Evolutionary conservation across 2,888 invertebrate species (phyloP).

Genomic region (Macrophya annulata): DNA sequence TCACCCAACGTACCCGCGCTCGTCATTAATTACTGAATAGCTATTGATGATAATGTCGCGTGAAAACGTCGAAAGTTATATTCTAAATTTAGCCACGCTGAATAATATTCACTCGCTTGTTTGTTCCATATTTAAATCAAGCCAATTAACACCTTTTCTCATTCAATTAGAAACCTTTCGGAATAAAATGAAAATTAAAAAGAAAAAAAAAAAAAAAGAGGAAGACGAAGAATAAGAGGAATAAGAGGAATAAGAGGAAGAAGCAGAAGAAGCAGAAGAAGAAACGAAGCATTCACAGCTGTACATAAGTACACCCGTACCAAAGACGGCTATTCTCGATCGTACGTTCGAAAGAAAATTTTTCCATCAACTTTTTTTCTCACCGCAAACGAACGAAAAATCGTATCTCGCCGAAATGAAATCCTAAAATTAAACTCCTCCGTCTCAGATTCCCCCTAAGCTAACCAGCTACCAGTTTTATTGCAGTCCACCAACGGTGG

Average conservation of each 20-base stretch:
- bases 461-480: conserved; percentile 47
- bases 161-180: background rate
- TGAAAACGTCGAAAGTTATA: conserved; percentile 45
- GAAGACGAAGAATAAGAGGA: too few species aligned
- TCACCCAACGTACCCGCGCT: conserved; percentile 1
- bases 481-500: conserved; percentile 39
- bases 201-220: too few species aligned
- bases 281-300: background rate
- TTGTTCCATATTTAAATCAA: conserved; percentile 46
- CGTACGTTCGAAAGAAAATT: background rate
- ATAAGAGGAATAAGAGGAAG: background rate
- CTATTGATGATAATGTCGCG: conserved; percentile 35
- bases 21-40: conserved; percentile 43
- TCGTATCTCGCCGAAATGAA: conserved; percentile 36
- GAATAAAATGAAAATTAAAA: background rate
- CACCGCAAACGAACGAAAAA: background rate
- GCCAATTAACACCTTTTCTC: conserved; percentile 6
- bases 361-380: conserved; percentile 33
- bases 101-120: conserved; percentile 12
- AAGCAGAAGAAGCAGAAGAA: background rate
- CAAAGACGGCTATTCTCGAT: background rate
- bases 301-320: background rate
- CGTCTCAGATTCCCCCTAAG: conserved; percentile 26
- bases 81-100: conserved; percentile 26
- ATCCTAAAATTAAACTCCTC: conserved; percentile 50